Percentiles rank a stretch among this genome's conserved stretches.
phyloP scores from a whole-genome alignment of 2,797 vertebrate species.

The Odontamblyopus rebecca region DNA sequence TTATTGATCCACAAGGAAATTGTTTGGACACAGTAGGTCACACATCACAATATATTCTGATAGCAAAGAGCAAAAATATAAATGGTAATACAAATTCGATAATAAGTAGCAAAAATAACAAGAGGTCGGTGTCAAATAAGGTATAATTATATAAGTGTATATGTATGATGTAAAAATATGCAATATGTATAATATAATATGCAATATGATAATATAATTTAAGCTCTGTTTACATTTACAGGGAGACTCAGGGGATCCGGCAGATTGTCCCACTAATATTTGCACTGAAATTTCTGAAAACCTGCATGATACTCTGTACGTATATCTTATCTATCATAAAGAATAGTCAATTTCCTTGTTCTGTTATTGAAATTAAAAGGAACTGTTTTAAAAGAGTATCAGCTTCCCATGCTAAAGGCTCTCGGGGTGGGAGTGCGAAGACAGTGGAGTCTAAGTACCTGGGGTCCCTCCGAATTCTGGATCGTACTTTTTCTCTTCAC shows the following conservation, averaged over 20 bases:
- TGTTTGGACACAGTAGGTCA: no score
- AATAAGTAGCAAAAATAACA: no score
- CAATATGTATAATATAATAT: no score
- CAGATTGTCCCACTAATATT: conserved; percentile 23
- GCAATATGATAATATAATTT: no score
- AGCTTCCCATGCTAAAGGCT: conserved; percentile 54
- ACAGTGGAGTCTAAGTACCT: conserved; percentile 82
- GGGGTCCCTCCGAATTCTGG: conserved; percentile 85
- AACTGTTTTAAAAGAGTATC: conserved; percentile 64
- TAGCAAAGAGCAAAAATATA: no score
- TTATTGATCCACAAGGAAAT: no score
- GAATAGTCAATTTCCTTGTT: background rate
- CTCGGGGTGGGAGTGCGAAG: conserved; percentile 55
- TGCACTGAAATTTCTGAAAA: conserved; percentile 37
- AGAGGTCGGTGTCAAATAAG: no score
- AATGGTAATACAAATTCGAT: no score
- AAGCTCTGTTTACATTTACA: conserved; percentile 31
- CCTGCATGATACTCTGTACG: conserved; percentile 57
- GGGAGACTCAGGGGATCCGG: conserved; percentile 39
- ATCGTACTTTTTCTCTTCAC: conserved; percentile 70
- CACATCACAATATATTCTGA: no score
- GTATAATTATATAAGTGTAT: no score
- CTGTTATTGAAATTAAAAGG: background rate
- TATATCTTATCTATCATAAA: conserved; percentile 3
- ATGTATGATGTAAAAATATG: no score